These are phyloP conservation scores for Melanostigma gelatinosum DNA, from an alignment of 2,113 vertebrate genomes.

Conservation along the genomic window DNA sequence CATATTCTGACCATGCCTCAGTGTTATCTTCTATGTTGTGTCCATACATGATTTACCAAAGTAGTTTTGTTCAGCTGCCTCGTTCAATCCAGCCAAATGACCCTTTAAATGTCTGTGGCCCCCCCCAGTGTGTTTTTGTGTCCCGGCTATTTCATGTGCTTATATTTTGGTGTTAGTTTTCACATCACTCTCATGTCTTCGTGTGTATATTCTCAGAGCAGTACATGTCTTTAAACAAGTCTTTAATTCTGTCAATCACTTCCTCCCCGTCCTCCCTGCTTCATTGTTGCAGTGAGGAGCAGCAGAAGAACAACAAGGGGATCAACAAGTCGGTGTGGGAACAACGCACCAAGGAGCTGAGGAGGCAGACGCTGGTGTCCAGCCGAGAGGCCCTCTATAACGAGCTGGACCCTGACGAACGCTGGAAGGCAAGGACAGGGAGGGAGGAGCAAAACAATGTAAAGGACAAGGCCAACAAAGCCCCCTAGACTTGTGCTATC, in stretches of 20 bases:
- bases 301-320: constrained; percentile 92
- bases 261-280: constrained; percentile 34
- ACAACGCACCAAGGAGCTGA: constrained; percentile 93
- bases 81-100: constrained; percentile 53
- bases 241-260: constrained; percentile 12
- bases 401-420: constrained; percentile 91
- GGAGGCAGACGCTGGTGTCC: constrained; percentile 91
- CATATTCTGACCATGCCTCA: constrained; percentile 49
- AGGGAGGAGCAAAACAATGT: constrained; percentile 77
- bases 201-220: constrained; percentile 36
- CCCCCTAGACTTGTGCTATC: constrained; percentile 79
- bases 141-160: constrained; percentile 67
- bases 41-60: constrained; percentile 64
- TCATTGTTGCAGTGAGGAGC: constrained; percentile 88
- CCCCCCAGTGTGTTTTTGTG: constrained; percentile 57
- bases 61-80: constrained; percentile 40
- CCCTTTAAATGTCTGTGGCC: constrained; percentile 63
- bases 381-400: constrained; percentile 94
- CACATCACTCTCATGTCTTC: constrained; percentile 62
- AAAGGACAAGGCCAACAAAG: constrained; percentile 77
- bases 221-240: not conserved
- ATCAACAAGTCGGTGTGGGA: constrained; percentile 92
- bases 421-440: constrained; percentile 87
- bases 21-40: constrained; percentile 57
- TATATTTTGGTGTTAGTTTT: constrained; percentile 66